Base-by-base conservation (phyloP, 2,113 vertebrate species). In the Hippocampus abdominalis region DNA sequence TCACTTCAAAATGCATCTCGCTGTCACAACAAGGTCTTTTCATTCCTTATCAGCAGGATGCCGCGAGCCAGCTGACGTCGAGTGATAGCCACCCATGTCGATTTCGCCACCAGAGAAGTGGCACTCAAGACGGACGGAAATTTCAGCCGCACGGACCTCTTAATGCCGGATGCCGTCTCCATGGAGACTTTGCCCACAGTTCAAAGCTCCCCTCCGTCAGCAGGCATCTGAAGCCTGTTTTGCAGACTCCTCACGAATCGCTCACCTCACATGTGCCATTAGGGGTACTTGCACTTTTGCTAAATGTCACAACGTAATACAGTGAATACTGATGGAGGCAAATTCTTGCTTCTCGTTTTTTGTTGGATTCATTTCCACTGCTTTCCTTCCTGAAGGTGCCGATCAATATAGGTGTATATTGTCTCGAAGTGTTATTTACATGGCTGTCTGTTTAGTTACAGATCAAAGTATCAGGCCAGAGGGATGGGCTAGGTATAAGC, bases 401-500 rank as follows among this genome's bases (percentile, higher is more conserved):
- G 13, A 29, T 60, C 27, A 60, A 12, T 27, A 29, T 60, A 27
- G 3, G 10, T 12, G 12, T 32, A 20, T 20, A 39, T 49, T 29
- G 4, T 23, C n/a, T 2, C 15, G 25, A 64, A 57, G 40, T 40
- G 40, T 61, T n/a, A 57, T 23, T 69, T 53, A 68, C 67, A 20
- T 74, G 70, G 70, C 73, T 69, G 68, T 62, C 66, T 62, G 70
- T 51, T 81, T 74, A 92, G 90, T 86, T 93, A 44, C 90, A 90
- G 88, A 94, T 96, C 80, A 94, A 92, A 88, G 91, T 95, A 75
- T 93, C 84, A 79, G 91, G 91, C 73, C 93, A 93, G 85, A 92
- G 89, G 73, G 92, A 91, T 23, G 88, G 93, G 77, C 86, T 94
- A 79, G 94, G 94, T 59, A 93, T 95, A 87, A 94, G 94, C 86